Base-by-base conservation (phyloP, 1,140 invertebrate genomes). In the Dreissena rostriformis region DNA sequence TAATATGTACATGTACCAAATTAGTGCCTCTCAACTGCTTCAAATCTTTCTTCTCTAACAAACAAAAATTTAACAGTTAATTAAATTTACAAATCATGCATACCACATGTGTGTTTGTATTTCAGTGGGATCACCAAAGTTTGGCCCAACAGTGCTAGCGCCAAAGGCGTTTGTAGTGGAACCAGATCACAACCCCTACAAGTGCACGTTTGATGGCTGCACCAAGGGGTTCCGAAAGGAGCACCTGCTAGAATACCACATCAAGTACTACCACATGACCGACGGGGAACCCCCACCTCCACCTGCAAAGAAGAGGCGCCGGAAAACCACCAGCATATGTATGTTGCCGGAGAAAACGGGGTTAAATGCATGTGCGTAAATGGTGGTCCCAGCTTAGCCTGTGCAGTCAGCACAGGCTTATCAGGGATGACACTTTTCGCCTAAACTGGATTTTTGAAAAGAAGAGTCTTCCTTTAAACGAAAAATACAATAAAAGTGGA, bases 221-320 rank as follows among this genome's bases (percentile, higher is more conserved):
- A 95, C 95, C 14, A 98, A 98, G 93, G 96, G 96, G 84, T 98
- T 97, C 91, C 94, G 97, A 19, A 98, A 97, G 91, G 97, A 98
- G 89, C 97, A 97, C 87, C 94, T 98, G 49, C 93, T 98, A 0
- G 96, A 83, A 5, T 92, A 90, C 76, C 92, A 92, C 79, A 78
- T 93, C 19, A 92, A 92, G 79, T 92, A 93, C 84, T 92, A 92
- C 71, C 91, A 92, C 79, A 79, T 71, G 1, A 63, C 84, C 19
- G 82, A 87, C 28, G 86, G 86, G 4, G 68, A 82, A 26, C 76
- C 83, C 4, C 75, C 74, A 26, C 73, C 75, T 19, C 57, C 79
- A 17, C 29, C 71, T 10, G 67, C 52, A 17, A 67, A 73, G 24
- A 72, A 55, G 22, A 85, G 83, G 53, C 67, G 88, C 14, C 55